phyloP scores from a whole-genome alignment of 2,797 vertebrate species.

The Poecilia gillii region DNA sequence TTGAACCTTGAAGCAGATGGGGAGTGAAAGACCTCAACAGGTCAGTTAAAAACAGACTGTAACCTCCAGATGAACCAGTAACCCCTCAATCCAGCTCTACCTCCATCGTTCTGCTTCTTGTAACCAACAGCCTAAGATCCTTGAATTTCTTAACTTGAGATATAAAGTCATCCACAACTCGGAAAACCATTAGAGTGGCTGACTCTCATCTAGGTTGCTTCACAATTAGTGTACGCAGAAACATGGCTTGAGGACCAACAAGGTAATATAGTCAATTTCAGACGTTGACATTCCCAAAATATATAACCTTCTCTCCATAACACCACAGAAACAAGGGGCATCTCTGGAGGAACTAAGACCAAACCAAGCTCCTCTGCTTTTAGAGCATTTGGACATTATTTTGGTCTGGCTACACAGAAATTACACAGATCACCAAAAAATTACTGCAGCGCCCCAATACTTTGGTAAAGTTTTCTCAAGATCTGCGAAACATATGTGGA shows the following conservation, averaged over 20 bases:
- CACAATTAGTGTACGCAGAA: background rate
- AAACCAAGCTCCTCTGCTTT: background rate
- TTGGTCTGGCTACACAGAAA: background rate
- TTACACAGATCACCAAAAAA: background rate
- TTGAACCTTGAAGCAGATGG: background rate
- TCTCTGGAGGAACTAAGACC: background rate
- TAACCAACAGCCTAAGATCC: background rate
- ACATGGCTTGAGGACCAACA: background rate
- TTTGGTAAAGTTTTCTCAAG: background rate
- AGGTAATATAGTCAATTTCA: background rate
- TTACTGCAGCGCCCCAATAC: background rate
- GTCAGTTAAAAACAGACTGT: background rate
- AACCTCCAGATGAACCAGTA: background rate
- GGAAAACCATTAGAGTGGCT: background rate
- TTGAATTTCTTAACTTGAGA: background rate
- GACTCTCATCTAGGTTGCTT: background rate
- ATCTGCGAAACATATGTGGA: background rate
- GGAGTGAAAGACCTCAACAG: background rate
- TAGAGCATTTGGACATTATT: background rate
- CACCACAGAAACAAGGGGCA: background rate
- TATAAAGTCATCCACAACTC: background rate
- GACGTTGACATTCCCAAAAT: background rate
- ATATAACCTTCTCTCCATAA: background rate
- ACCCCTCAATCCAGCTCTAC: background rate
- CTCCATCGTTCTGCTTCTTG: background rate